Conservation (phyloP, 1,140 invertebrate species). For the Drosophila seguyi region DNA sequence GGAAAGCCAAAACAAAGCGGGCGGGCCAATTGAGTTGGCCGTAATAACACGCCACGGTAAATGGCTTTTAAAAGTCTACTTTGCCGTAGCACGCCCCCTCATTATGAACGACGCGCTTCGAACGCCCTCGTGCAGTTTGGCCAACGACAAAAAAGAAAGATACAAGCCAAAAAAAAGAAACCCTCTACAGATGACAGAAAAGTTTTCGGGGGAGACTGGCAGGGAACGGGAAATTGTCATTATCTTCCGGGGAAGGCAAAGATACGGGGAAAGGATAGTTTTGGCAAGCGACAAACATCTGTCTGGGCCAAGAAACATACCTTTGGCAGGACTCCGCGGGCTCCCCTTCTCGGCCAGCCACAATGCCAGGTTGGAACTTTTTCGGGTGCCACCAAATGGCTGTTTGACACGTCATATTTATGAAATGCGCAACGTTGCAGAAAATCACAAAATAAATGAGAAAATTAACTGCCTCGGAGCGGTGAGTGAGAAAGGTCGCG, state of each 20-base stretch:
- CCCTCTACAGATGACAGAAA: conserved; percentile 60
- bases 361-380: conserved; percentile 29
- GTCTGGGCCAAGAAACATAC: conserved; percentile 38
- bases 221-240: conserved; percentile 73
- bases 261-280: conserved; percentile 28
- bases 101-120: conserved; percentile 76
- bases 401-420: conserved; percentile 78
- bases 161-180: conserved; percentile 1
- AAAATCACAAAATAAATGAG: conserved; percentile 76
- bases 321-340: conserved; percentile 21
- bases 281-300: conserved; percentile 56
- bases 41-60: conserved; percentile 81
- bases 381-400: conserved; percentile 68
- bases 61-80: conserved; percentile 84
- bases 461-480: conserved; percentile 61
- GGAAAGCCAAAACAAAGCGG: conserved; percentile 54
- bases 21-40: conserved; percentile 77
- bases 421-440: conserved; percentile 82
- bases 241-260: conserved; percentile 47
- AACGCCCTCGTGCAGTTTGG: conserved; percentile 65
- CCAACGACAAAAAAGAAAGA: conserved; percentile 9
- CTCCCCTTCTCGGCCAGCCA: conserved; percentile 18
- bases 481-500: conserved; percentile 9
- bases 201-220: conserved; percentile 27
- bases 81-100: conserved; percentile 74